Evolutionary conservation across 2,797 vertebrate species (phyloP), one percentile per base, ranked within the genome.

Genomic region (Tapera naevia): DNA sequence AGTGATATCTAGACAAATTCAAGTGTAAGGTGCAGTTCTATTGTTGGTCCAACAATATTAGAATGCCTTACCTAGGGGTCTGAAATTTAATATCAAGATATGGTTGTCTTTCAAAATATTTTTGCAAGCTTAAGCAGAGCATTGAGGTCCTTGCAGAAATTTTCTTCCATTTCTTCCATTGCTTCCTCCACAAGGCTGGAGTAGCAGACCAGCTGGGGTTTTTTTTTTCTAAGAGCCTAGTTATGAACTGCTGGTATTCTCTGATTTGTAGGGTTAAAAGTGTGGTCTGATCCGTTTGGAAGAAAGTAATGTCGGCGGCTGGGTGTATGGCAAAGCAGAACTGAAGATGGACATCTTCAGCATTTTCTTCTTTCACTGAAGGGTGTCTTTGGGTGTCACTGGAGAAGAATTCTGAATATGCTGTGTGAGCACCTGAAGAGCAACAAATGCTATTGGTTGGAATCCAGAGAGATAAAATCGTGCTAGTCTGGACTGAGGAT

Each of bases 251-350:
- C 83, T 91, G 89, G 27, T 95, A 19, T 93, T 93, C 51, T 95
- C 54, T 97, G 80, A 80, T 96, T 97, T 97, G 9, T 94, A 98
- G 98, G 98, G 84, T 93, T 98, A 86, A 98, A 98, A 97, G 98
- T 98, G 66, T 98, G 98, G 98, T 98, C 98, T 70, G 98, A 98
- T 96, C 98, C 98, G 10, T 98, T 98, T 96, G 96, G 97, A 97
- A 98, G 97, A 89, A 98, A 98, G 62, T 98, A 83, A 97, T 61
- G 62, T 67, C 87, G 69, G 54, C 9, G 1, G 50, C 93, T 86
- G 82, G 13, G 25, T 80, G 23, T 37, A 9, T 74, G 86, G 39
- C 64, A 73, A 89, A 57, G 50, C 71, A 57, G 7, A 54, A 69
- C 64, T 90, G 83, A 86, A 93, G 86, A 56, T 46, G 88, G 93